Percentiles rank a stretch among this genome's conserved stretches.
phyloP scores from a whole-genome alignment of 1,140 invertebrate species.

The Orchestia grillus region DNA sequence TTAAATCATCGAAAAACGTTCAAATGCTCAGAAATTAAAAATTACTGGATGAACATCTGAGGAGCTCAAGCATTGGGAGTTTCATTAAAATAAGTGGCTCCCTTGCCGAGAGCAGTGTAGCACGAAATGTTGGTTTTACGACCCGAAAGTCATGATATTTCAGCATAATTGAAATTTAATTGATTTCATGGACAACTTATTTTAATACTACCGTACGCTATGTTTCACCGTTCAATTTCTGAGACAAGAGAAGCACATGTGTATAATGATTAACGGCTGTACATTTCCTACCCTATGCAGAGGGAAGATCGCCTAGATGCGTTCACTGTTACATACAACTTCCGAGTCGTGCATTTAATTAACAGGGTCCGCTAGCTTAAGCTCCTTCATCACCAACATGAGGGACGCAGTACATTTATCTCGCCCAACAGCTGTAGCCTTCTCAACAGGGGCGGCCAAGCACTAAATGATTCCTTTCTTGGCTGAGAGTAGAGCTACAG shows the following conservation, averaged over 20 bases:
- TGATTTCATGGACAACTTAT: neutral
- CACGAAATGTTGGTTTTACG: neutral
- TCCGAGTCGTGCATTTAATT: too few relatives aligned
- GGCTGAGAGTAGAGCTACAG: too few relatives aligned
- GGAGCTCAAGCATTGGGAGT: neutral
- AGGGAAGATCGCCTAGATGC: too few relatives aligned
- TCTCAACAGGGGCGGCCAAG: too few relatives aligned
- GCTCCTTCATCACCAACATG: too few relatives aligned
- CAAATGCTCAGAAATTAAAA: neutral
- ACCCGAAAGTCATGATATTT: neutral
- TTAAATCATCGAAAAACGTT: neutral
- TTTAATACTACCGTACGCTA: neutral
- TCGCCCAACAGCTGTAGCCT: too few relatives aligned
- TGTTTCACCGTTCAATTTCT: neutral
- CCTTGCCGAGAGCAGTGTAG: neutral
- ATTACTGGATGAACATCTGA: neutral
- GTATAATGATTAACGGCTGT: too few relatives aligned
- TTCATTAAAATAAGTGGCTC: neutral
- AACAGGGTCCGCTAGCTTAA: too few relatives aligned
- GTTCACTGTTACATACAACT: too few relatives aligned
- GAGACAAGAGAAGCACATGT: neutral
- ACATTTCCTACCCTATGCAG: too few relatives aligned
- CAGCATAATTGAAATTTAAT: neutral
- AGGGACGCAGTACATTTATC: too few relatives aligned
- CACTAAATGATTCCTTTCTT: too few relatives aligned